A percentile compares a stretch with the other conserved stretches of the same genome.
phyloP scores from a whole-genome alignment of 1,140 invertebrate genomes.

The Drosophila malerkotliana region DNA sequence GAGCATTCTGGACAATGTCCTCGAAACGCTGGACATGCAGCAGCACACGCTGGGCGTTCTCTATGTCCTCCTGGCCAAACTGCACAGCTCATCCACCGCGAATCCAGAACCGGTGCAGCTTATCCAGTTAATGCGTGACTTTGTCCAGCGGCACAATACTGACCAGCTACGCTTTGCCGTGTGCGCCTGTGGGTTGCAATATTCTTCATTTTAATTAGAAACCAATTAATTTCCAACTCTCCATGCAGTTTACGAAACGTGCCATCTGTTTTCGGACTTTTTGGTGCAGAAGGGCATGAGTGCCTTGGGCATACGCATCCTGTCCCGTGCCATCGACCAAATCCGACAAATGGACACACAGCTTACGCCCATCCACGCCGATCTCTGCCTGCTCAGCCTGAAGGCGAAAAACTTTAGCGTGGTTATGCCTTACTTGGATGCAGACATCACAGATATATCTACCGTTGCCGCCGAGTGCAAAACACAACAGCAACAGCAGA shows the following conservation, averaged over 20 bases:
- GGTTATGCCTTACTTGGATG: constrained; percentile 94
- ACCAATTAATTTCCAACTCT: background rate
- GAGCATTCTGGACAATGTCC: constrained; percentile 93
- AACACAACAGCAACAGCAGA: constrained; percentile 68
- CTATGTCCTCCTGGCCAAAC: constrained; percentile 92
- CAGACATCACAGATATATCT: constrained; percentile 95
- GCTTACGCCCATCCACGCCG: constrained; percentile 96
- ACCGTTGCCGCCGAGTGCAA: constrained; percentile 83
- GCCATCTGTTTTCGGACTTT: constrained; percentile 91
- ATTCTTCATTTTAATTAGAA: background rate
- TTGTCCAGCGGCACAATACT: constrained; percentile 92
- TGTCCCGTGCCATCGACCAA: constrained; percentile 94
- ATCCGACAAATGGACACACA: constrained; percentile 94
- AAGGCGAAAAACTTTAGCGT: constrained; percentile 96
- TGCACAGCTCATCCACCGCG: constrained; percentile 85
- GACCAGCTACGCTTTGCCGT: constrained; percentile 94
- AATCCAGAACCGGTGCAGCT: constrained; percentile 82
- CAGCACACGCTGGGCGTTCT: constrained; percentile 95
- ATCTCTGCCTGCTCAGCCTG: constrained; percentile 96
- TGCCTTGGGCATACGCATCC: constrained; percentile 92
- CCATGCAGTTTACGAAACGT: constrained; percentile 92
- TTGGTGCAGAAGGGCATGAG: constrained; percentile 90
- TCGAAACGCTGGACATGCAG: constrained; percentile 94
- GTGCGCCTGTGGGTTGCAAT: constrained; percentile 90
- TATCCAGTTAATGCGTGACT: constrained; percentile 87